Conservation (phyloP, 2,888 invertebrate species). For the Branchinecta sandiegonensis region DNA sequence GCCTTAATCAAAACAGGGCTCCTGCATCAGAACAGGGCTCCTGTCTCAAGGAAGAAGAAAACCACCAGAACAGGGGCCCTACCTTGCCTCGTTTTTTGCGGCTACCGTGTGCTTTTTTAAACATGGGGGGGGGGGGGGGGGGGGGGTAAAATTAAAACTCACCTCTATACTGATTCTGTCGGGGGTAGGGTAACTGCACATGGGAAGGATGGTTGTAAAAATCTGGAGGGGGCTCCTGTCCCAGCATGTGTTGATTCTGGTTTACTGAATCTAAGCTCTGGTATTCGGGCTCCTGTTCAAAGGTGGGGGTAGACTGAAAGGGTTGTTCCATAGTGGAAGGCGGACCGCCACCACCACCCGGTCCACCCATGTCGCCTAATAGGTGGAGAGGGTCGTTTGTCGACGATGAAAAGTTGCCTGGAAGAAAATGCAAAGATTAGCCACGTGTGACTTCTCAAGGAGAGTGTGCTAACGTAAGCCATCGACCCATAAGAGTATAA, state of each 20-base stretch:
- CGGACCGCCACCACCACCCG: not conserved
- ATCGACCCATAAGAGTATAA: too few relatives aligned
- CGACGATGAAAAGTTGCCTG: slow-evolving; percentile 4
- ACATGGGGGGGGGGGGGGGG: too few relatives aligned
- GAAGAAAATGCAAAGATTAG: not conserved
- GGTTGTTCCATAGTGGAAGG: not conserved
- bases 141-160: not conserved
- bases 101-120: too few relatives aligned
- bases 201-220: slow-evolving; percentile 1
- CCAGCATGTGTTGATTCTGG: not conserved
- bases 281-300: slow-evolving; percentile 5
- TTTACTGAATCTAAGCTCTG: slow-evolving; percentile 13
- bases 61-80: too few relatives aligned
- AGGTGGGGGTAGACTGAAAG: not conserved
- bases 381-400: not conserved
- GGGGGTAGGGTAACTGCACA: not conserved
- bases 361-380: slow-evolving; percentile 9
- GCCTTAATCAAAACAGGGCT: too few relatives aligned
- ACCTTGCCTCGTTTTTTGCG: too few relatives aligned
- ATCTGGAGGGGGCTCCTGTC: not conserved
- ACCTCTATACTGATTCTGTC: slow-evolving; percentile 15
- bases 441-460: too few relatives aligned
- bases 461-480: too few relatives aligned
- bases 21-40: too few relatives aligned
- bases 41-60: too few relatives aligned